A percentile compares a stretch with the other conserved stretches of the same genome.
Conservation (phyloP, 2,797 vertebrate species). For the Pangasius sanitwongsei region DNA sequence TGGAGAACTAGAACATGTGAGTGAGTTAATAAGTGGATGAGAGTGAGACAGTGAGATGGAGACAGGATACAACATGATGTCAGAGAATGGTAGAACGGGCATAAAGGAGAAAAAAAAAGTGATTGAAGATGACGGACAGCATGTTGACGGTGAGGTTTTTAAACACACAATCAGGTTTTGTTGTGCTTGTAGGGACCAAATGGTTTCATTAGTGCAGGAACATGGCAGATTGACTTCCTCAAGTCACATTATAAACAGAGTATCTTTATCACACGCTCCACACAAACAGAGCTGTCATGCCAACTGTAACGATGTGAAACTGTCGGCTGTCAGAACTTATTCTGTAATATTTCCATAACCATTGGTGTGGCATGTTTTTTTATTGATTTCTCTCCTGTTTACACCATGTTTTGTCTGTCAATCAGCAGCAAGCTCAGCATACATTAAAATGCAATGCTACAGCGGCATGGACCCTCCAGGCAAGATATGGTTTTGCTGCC, state of each 20-base stretch:
- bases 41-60: constrained; percentile 4
- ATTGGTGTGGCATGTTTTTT: background rate
- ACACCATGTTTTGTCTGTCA: constrained; percentile 22
- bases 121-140: background rate
- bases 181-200: background rate
- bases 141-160: background rate
- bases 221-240: constrained; percentile 2
- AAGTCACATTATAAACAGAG: background rate
- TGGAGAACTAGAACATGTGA: constrained; percentile 18
- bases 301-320: background rate
- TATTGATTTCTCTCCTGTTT: constrained; percentile 22
- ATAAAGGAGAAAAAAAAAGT: background rate
- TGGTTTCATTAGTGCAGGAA: constrained; percentile 5
- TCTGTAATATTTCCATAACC: background rate
- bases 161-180: background rate
- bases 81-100: background rate
- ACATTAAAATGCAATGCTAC: background rate
- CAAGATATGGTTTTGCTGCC: background rate
- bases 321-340: constrained; percentile 9
- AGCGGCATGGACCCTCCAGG: background rate
- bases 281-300: background rate
- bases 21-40: background rate
- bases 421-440: background rate
- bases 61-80: background rate
- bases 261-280: background rate